A percentile compares a stretch with the other conserved stretches of the same genome.
Evolutionary conservation across 2,113 vertebrate genomes (phyloP).

Genomic region (Odobenus rosmarus): DNA sequence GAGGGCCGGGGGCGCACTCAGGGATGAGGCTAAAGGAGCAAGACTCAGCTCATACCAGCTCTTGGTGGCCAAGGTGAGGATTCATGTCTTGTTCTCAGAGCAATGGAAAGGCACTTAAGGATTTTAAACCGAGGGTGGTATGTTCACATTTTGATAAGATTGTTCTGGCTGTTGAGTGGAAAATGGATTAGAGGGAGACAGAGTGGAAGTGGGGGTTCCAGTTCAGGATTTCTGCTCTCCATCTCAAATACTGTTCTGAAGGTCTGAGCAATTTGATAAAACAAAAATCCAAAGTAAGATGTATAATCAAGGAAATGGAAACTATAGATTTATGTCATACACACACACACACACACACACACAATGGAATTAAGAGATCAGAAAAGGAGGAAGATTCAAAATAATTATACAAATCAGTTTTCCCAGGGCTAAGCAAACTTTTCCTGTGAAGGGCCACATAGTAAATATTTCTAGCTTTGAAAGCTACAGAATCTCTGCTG

Average conservation of each 20-base stretch:
- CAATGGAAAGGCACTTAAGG: neutral
- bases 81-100: constrained; percentile 1
- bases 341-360: neutral
- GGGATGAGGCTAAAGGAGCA: neutral
- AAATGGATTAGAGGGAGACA: neutral
- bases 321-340: neutral
- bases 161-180: neutral
- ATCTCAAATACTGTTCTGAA: constrained; percentile 27
- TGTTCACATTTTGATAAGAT: constrained; percentile 15
- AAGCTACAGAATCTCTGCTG: neutral
- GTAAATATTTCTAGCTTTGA: constrained; percentile 2
- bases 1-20: neutral
- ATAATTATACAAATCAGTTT: constrained; percentile 28
- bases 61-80: neutral
- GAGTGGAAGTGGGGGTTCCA: neutral
- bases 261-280: neutral
- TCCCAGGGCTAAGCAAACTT: neutral
- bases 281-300: neutral
- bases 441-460: neutral
- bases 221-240: neutral
- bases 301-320: constrained; percentile 26
- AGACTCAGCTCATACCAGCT: neutral
- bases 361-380: neutral
- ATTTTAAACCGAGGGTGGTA: constrained; percentile 1
- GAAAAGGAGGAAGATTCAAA: constrained; percentile 33